Evolutionary conservation across 2,888 invertebrate genomes (phyloP), one percentile per base, ranked within the genome.

Genomic region (Hipparchia sbordonii): DNA sequence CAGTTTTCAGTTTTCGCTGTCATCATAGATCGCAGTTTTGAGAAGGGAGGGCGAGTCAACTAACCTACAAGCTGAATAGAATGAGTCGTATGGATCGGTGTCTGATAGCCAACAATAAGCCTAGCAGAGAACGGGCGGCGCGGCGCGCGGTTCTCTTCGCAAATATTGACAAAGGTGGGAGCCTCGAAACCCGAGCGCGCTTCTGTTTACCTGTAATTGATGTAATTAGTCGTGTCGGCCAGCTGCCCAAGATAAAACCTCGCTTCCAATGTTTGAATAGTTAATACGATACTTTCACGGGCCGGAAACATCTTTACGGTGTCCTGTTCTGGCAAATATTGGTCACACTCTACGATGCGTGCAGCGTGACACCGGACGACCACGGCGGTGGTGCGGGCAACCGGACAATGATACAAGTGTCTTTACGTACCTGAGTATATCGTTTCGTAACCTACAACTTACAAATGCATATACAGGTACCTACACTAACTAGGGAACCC

Each of bases 181-280:
- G 87, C 87, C 83, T 75, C 82, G 92, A 89, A 93, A 92, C 90
- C 91, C 85, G 90, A 93, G 86, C 87, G 78, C 80, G 76, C 79
- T 82, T 80, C 82, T 92, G 90, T 92, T 93, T 92, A 87, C 87
- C 89, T 89, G 90, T 93, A 92, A 93, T 93, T 93, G 93, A 92
- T 89, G 93, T 93, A 93, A 93, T 93, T 93, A 93, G 93, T 93
- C 92, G 92, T 92, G 92, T 93, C 92, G 89, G 79, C 81, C 93
- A 93, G 92, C 93, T 92, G 93, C 88, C 84, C 74, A 72, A 80
- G 85, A 82, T 85, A 86, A 85, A 88, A 86, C 86, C 86, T 85
- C 82, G 84, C 79, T 82, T 80, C 81, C 83, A 80, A 80, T 92
- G 89, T 93, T 91, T 92, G 87, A 82, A 85, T 85, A 86, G 91